These are phyloP conservation scores for Periophthalmus modestus DNA, from an alignment of 2,113 vertebrate species.

Conservation along the genomic window DNA sequence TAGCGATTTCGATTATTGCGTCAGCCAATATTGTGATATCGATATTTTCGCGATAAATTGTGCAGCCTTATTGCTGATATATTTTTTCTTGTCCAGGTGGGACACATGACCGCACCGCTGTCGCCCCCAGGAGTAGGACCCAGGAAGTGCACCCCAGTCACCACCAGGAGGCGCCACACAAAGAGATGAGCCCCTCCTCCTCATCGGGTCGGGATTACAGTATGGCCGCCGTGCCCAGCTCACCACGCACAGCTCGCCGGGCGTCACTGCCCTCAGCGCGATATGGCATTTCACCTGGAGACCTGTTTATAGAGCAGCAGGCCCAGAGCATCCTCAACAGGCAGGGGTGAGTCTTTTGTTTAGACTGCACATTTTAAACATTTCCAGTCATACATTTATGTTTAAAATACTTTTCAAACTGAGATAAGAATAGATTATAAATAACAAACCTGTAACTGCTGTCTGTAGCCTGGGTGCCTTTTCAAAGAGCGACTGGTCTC, in stretches of 20 bases:
- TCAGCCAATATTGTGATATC: too few species aligned
- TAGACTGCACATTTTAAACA: too few species aligned
- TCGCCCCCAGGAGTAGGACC: conserved; percentile 35
- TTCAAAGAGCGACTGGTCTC: conserved; percentile 84
- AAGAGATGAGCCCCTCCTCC: conserved; percentile 63
- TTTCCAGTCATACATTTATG: too few species aligned
- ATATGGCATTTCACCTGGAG: conserved; percentile 84
- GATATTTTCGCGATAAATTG: too few species aligned
- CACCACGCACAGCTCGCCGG: conserved; percentile 78
- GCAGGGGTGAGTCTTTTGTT: conserved; percentile 81
- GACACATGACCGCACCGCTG: conserved; percentile 31
- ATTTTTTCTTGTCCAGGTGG: not conserved
- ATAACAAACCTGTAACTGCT: conserved; percentile 24
- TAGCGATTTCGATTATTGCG: too few species aligned
- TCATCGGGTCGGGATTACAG: conserved; percentile 68
- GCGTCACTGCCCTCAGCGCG: conserved; percentile 81
- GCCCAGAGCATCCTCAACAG: conserved; percentile 83
- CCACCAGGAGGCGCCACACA: conserved; percentile 44
- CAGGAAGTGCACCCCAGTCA: conserved; percentile 52
- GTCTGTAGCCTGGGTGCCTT: conserved; percentile 58
- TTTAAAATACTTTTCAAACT: too few species aligned
- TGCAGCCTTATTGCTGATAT: not conserved
- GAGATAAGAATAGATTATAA: not conserved
- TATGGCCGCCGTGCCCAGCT: conserved; percentile 79
- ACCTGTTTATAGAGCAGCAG: conserved; percentile 81